Evolutionary conservation across 2,797 vertebrate species (phyloP), one percentile per base, ranked within the genome.

Genomic region (Clamator glandarius): DNA sequence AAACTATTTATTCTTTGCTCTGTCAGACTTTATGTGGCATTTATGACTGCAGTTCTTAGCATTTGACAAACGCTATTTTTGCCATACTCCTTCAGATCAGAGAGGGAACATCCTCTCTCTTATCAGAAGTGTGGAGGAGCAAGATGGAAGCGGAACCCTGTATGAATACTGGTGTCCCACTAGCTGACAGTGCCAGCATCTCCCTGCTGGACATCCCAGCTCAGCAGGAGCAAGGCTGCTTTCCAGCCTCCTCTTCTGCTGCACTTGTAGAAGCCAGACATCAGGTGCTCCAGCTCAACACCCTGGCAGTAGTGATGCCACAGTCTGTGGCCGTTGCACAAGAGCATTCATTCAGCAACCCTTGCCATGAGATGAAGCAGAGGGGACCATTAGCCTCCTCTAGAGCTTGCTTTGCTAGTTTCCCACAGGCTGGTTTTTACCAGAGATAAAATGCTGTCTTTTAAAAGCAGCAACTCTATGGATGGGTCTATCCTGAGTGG

Each of bases 181-280:
- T 46, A 21, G 23, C 42, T 33, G 18, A 5, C 2, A 4, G 39
- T 9, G 4, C 55, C 2, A 2, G 6, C 11, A 7, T 69, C 10
- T 75, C 8, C 44, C 36, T 6, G 24, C 1, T 2, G 0, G 0
- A 50, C 25, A 15, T 8, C 26, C 28, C 2, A 0, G 11, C 3
- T 2, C 46, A 36, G 28, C 24, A 16, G 28, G 10, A 57, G 7
- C 20, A 33, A 44, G 12, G 12, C 28, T 62, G 15, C 48, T 26
- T 33, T 29, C 35, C 41, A 39, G 26, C 41, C 76, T 81, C 36
- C 25, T 8, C 5, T 51, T 8, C 5, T 51, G 5, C n/a, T n/a
- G 42, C 20, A 31, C 14, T 8, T 8, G 15, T 3, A 4, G 7
- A 24, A 23, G 24, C 8, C 0, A 0, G 44, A 46, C 8, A 2